Base-by-base conservation (phyloP, 2,113 vertebrate species). In the Poicephalus meyeri region DNA sequence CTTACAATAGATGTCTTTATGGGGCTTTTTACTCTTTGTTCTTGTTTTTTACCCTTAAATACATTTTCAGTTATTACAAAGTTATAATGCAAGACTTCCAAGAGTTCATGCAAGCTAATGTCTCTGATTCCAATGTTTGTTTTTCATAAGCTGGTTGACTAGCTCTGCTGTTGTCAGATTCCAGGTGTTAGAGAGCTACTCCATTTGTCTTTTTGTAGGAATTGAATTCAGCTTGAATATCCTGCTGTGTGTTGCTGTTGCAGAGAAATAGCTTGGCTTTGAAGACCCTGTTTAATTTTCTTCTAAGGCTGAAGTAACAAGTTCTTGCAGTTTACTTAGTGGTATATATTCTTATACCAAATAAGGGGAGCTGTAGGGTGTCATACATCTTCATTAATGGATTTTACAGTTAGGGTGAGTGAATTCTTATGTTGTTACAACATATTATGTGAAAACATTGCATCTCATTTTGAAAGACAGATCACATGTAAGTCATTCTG, bases 331-430 rank as follows among this genome's bases (percentile, higher is more conserved):
- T 93, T 94, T 79, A 81, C 53, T 84, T 47, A 28, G 33, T 79
- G 85, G 39, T 72, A 47, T 47, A 8, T 81, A 17, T 88, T 93
- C 72, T 94, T 83, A 21, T 4, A 71, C 46, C 52, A 20, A 88
- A 4, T 60, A 42, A 80, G 15, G n/a, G 58, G 39, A 88, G 7
- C 84, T 93, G 35, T 69, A 88, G 92, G 68, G 50, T 93, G 44
- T 93, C 53, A 9, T 91, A 46, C 81, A 93, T 81, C 68, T 80
- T 83, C 41, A 15, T 77, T 92, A 94, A 95, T 84, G n/a, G 86
- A 87, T 86, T 88, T 98, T 95, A 64, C 39, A 88, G 6, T 82
- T 71, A 80, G 86, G 8, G 56, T 86, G 86, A 96, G 49, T 94
- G 88, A 87, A 64, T 82, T 95, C 72, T 90, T 94, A 19, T 26